Evolutionary conservation across 2,113 vertebrate species (phyloP), one percentile per base, ranked within the genome.

Genomic region (Sinocyclocheilus grahami): DNA sequence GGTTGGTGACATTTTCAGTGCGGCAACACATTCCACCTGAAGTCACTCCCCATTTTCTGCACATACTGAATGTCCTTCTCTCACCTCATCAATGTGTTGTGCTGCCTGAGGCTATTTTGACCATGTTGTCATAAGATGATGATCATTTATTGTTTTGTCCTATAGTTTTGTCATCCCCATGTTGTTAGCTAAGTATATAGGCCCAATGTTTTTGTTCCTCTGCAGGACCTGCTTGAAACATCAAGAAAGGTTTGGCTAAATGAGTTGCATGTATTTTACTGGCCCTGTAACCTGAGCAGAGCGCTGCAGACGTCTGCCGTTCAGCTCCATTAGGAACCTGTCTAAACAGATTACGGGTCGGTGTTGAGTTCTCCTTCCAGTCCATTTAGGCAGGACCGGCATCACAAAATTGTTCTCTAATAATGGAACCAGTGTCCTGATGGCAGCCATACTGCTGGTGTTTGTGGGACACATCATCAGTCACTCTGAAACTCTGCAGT

Each of bases 281-380:
- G 58, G 62, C 46, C 48, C 22, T 85, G 75, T 78, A 82, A 82
- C 81, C 81, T 63, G 78, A 86, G 62, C 77, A 30, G 77, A 27
- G 78, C 53, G 5, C 51, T 74, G 65, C 33, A 63, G 79, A 80
- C 20, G 27, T 81, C 79, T 82, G 39, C 33, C 48, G 12, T 51
- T 76, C 78, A 39, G 58, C 13, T 48, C 85, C 71, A 86, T 82
- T 86, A 86, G 79, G 58, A 51, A 86, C 42, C 78, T 62, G 78
- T 67, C 62, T 60, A 82, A 82, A 72, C 78, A 65, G 71, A 82
- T 86, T 76, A 86, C 0, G 78, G 46, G 33, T 81, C 53, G 0
- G n/a, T 74, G 67, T 72, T 81, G 67, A 81, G 53, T 62, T 72
- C 14, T 58, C 63, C 60, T 37, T 63, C 22, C 27, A 48, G 78